Evolutionary conservation across 2,797 vertebrate species (phyloP).

Genomic region (Borostomias antarcticus): DNA sequence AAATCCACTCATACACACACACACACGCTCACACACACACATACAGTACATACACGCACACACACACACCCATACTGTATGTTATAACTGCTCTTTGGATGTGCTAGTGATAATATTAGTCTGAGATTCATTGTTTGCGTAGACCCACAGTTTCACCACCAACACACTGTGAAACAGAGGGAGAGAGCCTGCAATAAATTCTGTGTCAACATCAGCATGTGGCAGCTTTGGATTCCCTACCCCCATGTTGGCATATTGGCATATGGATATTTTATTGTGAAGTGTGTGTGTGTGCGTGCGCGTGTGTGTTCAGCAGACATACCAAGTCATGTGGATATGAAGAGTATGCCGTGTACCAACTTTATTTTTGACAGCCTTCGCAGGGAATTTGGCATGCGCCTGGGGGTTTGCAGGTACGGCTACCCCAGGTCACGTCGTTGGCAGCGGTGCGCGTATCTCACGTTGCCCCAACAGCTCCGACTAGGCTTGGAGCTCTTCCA

Average conservation of each 20-base stretch:
- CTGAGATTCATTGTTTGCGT: slow-evolving; percentile 29
- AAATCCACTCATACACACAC: slow-evolving; percentile 15
- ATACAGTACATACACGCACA: background rate
- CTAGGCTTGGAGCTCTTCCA: slow-evolving; percentile 20
- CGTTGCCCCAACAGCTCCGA: slow-evolving; percentile 17
- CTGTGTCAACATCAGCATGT: background rate
- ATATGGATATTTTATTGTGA: background rate
- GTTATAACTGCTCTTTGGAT: slow-evolving; percentile 4
- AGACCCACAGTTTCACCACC: slow-evolving; percentile 2
- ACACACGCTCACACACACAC: background rate
- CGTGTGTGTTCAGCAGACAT: background rate
- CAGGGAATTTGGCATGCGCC: background rate
- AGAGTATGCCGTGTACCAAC: background rate
- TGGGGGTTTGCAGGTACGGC: slow-evolving; percentile 15
- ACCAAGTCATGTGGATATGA: background rate
- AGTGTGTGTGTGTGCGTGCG: too few species aligned
- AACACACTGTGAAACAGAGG: background rate
- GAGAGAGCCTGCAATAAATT: background rate
- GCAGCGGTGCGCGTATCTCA: slow-evolving; percentile 21
- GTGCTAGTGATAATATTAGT: slow-evolving; percentile 1
- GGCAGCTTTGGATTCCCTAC: background rate
- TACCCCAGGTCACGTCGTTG: slow-evolving; percentile 19
- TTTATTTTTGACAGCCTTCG: background rate
- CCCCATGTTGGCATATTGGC: background rate
- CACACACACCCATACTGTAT: background rate